Base-by-base conservation (phyloP, 2,797 vertebrate species). In the Sitta carolinensis region DNA sequence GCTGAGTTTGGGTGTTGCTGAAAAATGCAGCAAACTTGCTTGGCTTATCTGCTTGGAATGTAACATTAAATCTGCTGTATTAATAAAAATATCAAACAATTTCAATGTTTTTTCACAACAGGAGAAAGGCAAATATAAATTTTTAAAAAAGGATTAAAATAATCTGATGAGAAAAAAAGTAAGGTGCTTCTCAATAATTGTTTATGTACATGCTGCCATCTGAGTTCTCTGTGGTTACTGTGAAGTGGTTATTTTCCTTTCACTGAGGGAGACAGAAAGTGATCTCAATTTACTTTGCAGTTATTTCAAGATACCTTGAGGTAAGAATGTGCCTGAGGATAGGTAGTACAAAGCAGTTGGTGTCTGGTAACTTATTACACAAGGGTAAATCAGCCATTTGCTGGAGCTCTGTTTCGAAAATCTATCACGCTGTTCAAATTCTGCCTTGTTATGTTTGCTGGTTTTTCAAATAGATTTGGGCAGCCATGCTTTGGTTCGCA, bases 401-500 rank as follows among this genome's bases (percentile, higher is more conserved):
- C 80, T 7, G 7, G 73, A 73, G 59, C 25, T 86, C 73, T 27
- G 34, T 34, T 89, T 87, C 91, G 87, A 59, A 93, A 77, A 88
- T 75, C 62, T 81, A 9, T 69, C 62, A 29, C 4, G 17, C 59
- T 92, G 62, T 78, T 92, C 76, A 93, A 89, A 82, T 85, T 85
- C 82, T 80, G 54, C 70, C 72, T 72, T 89, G 55, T 84, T 84
- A 64, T 69, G 13, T 93, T 92, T 93, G 66, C 75, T 92, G 72
- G n/a, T 91, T 93, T 84, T 84, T 79, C 67, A 91, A 72, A 84
- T 69, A 17, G 59, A 68, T 77, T 96, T 88, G 75, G 70, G 67
- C 66, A 79, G 42, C 66, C 83, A 73, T 93, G 82, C 69, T 95
- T 96, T 95, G 73, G 81, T 84, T 94, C 34, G 90, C 88, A 95